Evolutionary conservation across 2,888 invertebrate genomes (phyloP).

Genomic region (Trichopria drosophilae): DNA sequence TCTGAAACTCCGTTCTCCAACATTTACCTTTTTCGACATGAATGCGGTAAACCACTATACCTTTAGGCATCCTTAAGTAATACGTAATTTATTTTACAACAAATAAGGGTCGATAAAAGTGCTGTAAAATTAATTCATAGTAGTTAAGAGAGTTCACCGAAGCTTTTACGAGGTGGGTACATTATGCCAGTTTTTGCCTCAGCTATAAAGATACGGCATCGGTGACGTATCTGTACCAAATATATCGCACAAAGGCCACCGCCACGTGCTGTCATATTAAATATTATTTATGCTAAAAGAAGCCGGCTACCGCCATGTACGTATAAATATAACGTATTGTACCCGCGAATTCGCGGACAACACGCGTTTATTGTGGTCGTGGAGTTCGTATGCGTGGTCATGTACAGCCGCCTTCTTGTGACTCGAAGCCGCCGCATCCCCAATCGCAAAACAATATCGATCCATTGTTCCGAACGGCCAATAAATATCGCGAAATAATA

Average conservation of each 20-base stretch:
- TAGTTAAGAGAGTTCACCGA: no score
- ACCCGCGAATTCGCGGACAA: constrained; percentile 1
- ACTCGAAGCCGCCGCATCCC: constrained; percentile 36
- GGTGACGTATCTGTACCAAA: constrained; percentile 58
- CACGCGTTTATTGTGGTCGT: constrained; percentile 18
- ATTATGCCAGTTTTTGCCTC: constrained; percentile 7
- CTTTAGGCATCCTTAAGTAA: no score
- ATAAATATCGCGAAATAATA: constrained; percentile 55
- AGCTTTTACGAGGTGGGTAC: no score
- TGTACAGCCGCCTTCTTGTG: constrained; percentile 30
- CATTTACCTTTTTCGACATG: no score
- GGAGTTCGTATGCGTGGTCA: constrained; percentile 21
- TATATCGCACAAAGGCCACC: constrained; percentile 55
- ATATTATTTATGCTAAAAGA: constrained; percentile 55
- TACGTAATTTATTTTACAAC: no score
- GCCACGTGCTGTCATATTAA: constrained; percentile 55
- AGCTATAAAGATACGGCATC: constrained; percentile 51
- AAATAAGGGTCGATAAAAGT: no score
- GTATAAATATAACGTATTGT: constrained; percentile 23
- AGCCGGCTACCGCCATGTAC: constrained; percentile 27
- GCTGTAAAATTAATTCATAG: no score
- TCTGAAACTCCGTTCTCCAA: no score
- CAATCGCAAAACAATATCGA: constrained; percentile 59
- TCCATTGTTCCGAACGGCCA: constrained; percentile 54
- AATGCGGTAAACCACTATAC: no score